Evolutionary conservation across 64 coral and sea anemone genomes (phyloP).

Genomic region (Pocillopora verrucosa): DNA sequence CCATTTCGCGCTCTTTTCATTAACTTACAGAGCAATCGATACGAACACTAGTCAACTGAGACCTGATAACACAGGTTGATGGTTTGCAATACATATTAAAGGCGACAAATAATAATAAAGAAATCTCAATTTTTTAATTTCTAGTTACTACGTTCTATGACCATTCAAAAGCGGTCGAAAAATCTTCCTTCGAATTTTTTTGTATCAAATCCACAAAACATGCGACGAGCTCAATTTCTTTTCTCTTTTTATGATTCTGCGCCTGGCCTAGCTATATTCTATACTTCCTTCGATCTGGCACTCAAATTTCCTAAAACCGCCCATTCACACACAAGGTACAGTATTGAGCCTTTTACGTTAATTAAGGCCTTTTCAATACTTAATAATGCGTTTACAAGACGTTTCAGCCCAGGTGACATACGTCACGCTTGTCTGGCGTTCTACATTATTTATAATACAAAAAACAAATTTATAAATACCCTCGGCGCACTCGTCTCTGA

Average conservation of each 20-base stretch:
- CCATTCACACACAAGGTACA: slow-evolving; percentile 71
- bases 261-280: slow-evolving; percentile 15
- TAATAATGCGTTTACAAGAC: slow-evolving; percentile 94
- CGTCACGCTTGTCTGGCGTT: slow-evolving; percentile 99
- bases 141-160: slow-evolving; percentile 11
- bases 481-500: slow-evolving; percentile 45
- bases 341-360: slow-evolving; percentile 93
- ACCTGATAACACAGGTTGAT: slow-evolving; percentile 1
- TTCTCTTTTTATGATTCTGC: background rate
- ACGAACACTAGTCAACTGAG: background rate
- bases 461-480: slow-evolving; percentile 98
- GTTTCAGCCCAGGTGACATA: slow-evolving; percentile 98
- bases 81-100: slow-evolving; percentile 9
- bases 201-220: background rate
- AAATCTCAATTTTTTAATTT: slow-evolving; percentile 20
- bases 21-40: slow-evolving; percentile 8
- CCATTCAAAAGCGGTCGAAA: background rate
- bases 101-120: slow-evolving; percentile 12
- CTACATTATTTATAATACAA: slow-evolving; percentile 98
- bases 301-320: slow-evolving; percentile 69
- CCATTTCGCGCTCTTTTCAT: background rate
- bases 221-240: background rate
- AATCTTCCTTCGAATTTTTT: background rate
- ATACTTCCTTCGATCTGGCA: slow-evolving; percentile 31
- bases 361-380: slow-evolving; percentile 95